A percentile compares a stretch with the other conserved stretches of the same genome.
These are phyloP conservation scores for Lutjanus campechanus DNA, from an alignment of 2,797 vertebrate species.

Conservation along the genomic window DNA sequence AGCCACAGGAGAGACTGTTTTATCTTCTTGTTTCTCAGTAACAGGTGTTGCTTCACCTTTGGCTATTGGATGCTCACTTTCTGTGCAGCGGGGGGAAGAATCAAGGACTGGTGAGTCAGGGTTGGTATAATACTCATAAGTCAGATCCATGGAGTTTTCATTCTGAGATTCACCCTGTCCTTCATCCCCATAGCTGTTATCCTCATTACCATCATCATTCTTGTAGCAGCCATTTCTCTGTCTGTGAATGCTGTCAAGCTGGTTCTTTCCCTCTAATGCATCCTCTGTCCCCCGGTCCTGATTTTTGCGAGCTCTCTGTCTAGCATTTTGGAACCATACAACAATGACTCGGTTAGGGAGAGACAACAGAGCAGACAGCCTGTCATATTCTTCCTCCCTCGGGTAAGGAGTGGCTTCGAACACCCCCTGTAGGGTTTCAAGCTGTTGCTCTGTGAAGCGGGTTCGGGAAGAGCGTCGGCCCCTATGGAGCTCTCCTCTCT, in stretches of 20 bases:
- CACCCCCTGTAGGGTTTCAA: slow-evolving; percentile 94
- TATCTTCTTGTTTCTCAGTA: slow-evolving; percentile 63
- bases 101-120: slow-evolving; percentile 89
- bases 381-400: slow-evolving; percentile 98
- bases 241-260: slow-evolving; percentile 89
- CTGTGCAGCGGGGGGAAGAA: slow-evolving; percentile 59
- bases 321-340: slow-evolving; percentile 99
- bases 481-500: slow-evolving; percentile 91
- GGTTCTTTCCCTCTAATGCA: slow-evolving; percentile 66
- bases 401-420: slow-evolving; percentile 98
- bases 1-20: slow-evolving; percentile 32
- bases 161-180: slow-evolving; percentile 92
- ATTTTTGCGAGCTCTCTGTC: slow-evolving; percentile 96
- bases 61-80: slow-evolving; percentile 54
- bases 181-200: slow-evolving; percentile 82
- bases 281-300: slow-evolving; percentile 86
- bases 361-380: slow-evolving; percentile 92
- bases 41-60: slow-evolving; percentile 60
- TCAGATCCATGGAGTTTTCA: slow-evolving; percentile 95
- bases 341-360: slow-evolving; percentile 96
- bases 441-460: slow-evolving; percentile 96
- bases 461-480: slow-evolving; percentile 95
- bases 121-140: slow-evolving; percentile 91
- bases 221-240: slow-evolving; percentile 92
- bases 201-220: slow-evolving; percentile 86